These are phyloP conservation scores for Cryptophagus acutangulus DNA, from an alignment of 2,888 invertebrate species.

Conservation along the genomic window DNA sequence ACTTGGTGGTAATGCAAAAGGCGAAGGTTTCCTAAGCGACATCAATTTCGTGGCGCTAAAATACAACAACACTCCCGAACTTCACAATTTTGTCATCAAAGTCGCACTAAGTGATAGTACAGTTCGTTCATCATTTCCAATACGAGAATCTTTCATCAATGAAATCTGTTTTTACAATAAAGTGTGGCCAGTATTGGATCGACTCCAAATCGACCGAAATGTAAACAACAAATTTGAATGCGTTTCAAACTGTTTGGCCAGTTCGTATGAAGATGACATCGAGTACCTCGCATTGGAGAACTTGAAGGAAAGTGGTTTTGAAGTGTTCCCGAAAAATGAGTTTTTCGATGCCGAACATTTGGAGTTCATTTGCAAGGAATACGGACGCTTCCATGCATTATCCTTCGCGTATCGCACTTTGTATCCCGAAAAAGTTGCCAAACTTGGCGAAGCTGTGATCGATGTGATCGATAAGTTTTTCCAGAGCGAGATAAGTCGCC, in stretches of 20 bases:
- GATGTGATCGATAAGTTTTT: background rate
- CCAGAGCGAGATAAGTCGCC: background rate
- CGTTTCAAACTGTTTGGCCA: too few relatives aligned
- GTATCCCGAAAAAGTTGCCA: constrained; percentile 12
- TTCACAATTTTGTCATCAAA: too few relatives aligned
- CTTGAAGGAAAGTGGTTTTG: constrained; percentile 19
- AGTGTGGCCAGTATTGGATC: too few relatives aligned
- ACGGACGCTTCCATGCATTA: constrained; percentile 24
- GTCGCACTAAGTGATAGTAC: too few relatives aligned
- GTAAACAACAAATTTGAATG: too few relatives aligned
- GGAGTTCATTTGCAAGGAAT: constrained; percentile 17
- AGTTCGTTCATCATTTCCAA: too few relatives aligned
- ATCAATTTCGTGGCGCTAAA: constrained; percentile 12
- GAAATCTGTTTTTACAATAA: too few relatives aligned
- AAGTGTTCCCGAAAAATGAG: constrained; percentile 17
- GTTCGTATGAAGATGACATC: too few relatives aligned
- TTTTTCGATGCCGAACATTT: constrained; percentile 22
- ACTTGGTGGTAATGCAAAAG: constrained; percentile 16
- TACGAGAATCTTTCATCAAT: too few relatives aligned
- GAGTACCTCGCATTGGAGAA: constrained; percentile 23
- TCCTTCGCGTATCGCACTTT: constrained; percentile 24
- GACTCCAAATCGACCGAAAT: too few relatives aligned
- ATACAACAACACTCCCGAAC: too few relatives aligned
- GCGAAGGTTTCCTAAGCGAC: constrained; percentile 19
- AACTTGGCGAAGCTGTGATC: background rate